Percentiles rank a stretch among this genome's conserved stretches.
Evolutionary conservation across 2,113 vertebrate species (phyloP).

Genomic region (Larimichthys polyactis): DNA sequence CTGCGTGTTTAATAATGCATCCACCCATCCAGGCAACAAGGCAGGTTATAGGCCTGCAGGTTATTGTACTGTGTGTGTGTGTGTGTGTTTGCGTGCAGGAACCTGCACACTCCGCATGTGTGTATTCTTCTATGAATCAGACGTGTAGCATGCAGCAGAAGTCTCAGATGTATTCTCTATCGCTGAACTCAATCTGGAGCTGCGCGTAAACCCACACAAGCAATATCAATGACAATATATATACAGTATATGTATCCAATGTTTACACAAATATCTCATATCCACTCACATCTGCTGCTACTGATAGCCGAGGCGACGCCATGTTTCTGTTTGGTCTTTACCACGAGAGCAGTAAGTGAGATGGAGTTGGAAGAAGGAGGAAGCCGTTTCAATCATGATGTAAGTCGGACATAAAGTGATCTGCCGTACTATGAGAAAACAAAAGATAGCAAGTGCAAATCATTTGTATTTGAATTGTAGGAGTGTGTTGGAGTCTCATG

Average conservation of each 20-base stretch:
- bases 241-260: constrained; percentile 68
- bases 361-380: constrained; percentile 46
- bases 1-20: constrained; percentile 82
- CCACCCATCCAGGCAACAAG: constrained; percentile 68
- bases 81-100: neutral
- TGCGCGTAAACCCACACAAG: constrained; percentile 69
- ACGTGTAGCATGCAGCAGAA: constrained; percentile 57
- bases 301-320: constrained; percentile 64
- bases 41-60: constrained; percentile 74
- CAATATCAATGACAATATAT: constrained; percentile 78
- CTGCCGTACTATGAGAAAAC: constrained; percentile 41
- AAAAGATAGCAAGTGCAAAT: constrained; percentile 33
- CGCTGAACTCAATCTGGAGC: constrained; percentile 73
- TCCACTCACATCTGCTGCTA: constrained; percentile 69
- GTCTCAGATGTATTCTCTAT: constrained; percentile 77
- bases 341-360: constrained; percentile 65
- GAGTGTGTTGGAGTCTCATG: constrained; percentile 18
- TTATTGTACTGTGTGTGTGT: constrained; percentile 58
- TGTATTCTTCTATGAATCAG: constrained; percentile 60
- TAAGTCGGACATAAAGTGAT: constrained; percentile 46
- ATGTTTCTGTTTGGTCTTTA: constrained; percentile 68
- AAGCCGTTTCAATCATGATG: constrained; percentile 51
- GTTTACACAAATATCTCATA: constrained; percentile 81
- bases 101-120: constrained; percentile 1
- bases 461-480: constrained; percentile 59